These are phyloP conservation scores for Menidia beryllina DNA, from an alignment of 2,113 vertebrate species.

Conservation along the genomic window DNA sequence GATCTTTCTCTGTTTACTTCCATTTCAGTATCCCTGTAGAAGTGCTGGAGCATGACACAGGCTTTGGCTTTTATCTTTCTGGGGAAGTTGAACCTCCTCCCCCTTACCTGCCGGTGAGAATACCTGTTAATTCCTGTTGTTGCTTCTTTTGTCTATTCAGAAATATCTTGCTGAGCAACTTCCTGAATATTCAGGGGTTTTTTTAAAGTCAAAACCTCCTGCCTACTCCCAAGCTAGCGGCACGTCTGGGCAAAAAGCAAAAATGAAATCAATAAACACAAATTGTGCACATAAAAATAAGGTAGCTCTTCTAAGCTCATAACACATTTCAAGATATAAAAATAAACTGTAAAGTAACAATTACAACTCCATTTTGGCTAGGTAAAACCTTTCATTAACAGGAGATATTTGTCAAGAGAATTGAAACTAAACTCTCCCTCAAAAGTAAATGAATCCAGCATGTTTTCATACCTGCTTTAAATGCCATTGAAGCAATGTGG, in stretches of 20 bases:
- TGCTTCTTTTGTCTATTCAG: not conserved
- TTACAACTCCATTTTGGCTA: no score
- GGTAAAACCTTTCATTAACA: no score
- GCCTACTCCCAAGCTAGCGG: not conserved
- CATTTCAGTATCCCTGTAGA: constrained; percentile 18
- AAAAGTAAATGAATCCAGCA: no score
- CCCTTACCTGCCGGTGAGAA: constrained; percentile 29
- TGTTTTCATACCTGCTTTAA: no score
- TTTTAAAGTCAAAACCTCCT: not conserved
- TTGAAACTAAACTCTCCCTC: no score
- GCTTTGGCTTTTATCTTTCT: constrained; percentile 37
- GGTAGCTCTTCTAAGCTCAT: not conserved
- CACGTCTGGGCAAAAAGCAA: not conserved
- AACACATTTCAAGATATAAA: no score
- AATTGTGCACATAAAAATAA: no score
- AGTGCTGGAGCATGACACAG: constrained; percentile 2
- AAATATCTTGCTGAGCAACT: not conserved
- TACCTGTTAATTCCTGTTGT: not conserved
- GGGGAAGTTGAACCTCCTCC: constrained; percentile 10
- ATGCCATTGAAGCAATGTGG: no score
- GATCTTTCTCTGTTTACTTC: constrained; percentile 2
- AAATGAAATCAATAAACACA: not conserved
- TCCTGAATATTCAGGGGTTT: not conserved
- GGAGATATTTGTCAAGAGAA: no score
- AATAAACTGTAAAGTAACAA: no score